Conservation (phyloP, 2,113 vertebrate genomes). For the Phodopus roborovskii region DNA sequence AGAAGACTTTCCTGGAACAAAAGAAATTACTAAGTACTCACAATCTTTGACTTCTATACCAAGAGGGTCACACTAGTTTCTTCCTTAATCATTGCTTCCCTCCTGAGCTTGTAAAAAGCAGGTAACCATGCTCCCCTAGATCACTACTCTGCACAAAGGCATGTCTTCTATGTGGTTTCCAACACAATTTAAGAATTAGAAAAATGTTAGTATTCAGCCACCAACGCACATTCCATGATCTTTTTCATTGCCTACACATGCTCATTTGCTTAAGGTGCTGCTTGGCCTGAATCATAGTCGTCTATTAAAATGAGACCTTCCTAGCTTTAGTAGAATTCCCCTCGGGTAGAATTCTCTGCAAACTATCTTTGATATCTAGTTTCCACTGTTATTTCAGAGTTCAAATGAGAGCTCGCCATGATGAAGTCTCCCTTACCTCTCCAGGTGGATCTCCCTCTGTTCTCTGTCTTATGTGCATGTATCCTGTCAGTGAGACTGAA, state of each 20-base stretch:
- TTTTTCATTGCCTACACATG: neutral
- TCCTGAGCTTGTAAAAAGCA: neutral
- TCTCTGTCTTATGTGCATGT: neutral
- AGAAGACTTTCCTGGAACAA: neutral
- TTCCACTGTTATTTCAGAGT: neutral
- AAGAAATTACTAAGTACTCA: slow-evolving; percentile 1
- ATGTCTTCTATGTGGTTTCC: neutral
- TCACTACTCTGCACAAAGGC: neutral
- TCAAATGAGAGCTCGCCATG: neutral
- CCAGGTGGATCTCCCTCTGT: neutral
- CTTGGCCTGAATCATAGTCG: neutral
- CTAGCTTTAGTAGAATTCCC: neutral
- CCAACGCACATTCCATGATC: neutral
- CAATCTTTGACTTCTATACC: neutral
- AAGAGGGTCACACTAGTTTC: neutral
- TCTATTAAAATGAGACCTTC: neutral
- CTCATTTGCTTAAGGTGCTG: neutral
- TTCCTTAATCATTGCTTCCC: neutral
- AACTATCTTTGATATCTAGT: neutral
- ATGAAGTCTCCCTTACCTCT: neutral
- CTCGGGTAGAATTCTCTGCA: neutral
- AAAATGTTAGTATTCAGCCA: neutral
- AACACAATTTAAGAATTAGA: neutral
- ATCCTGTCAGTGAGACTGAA: neutral
- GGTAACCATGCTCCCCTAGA: neutral